Conservation (phyloP, 1,140 invertebrate genomes). For the Rhizoglyphus robini region DNA sequence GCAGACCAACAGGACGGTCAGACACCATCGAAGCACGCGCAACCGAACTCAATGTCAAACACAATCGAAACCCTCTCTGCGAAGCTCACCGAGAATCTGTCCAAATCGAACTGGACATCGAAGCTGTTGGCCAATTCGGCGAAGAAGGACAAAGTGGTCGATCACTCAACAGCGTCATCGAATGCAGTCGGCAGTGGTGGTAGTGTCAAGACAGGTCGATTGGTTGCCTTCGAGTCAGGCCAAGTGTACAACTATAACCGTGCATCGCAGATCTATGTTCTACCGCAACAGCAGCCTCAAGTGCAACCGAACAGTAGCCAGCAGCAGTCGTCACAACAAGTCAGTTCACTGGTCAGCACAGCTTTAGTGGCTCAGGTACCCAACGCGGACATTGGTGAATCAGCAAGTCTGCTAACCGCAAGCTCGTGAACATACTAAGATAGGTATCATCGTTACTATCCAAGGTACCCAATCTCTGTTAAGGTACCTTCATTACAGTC, state of each 20-base stretch:
- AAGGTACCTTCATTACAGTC: too few relatives aligned
- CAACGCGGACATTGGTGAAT: too few relatives aligned
- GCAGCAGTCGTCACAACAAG: too few relatives aligned
- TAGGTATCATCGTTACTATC: too few relatives aligned
- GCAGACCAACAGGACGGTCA: too few relatives aligned
- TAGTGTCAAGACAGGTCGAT: constrained; percentile 35
- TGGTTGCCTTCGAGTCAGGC: constrained; percentile 67
- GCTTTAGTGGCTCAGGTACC: too few relatives aligned
- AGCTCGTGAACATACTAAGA: too few relatives aligned
- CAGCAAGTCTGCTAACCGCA: too few relatives aligned
- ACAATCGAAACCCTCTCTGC: neutral
- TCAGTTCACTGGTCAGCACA: too few relatives aligned
- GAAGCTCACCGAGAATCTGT: neutral
- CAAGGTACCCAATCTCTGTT: too few relatives aligned
- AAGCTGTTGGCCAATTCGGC: constrained; percentile 5
- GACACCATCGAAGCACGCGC: neutral
- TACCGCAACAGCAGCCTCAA: constrained; percentile 35
- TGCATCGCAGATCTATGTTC: constrained; percentile 69
- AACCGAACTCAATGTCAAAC: neutral
- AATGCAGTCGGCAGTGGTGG: neutral
- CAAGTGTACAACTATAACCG: constrained; percentile 78
- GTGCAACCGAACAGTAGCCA: too few relatives aligned
- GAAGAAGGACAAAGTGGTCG: neutral
- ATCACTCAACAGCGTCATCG: neutral
- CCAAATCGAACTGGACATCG: neutral